Conservation (phyloP, 2,888 invertebrate genomes). For the Diplazon laetatorius region DNA sequence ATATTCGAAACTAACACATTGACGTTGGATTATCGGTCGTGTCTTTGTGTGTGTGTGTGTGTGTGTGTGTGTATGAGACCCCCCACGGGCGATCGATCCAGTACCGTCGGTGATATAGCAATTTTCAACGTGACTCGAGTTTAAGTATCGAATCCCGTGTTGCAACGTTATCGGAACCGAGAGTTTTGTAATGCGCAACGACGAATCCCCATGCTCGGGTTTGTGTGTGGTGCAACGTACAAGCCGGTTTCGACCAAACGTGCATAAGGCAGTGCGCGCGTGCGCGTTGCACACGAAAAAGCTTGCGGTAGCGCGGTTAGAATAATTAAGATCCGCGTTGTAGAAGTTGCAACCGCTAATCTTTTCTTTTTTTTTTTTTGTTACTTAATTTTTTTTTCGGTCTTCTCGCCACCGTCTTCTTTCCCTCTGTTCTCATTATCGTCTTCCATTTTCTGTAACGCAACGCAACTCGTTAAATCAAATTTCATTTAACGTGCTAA, state of each 20-base stretch:
- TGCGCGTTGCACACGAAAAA: no score
- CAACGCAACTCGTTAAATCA: constrained; percentile 33
- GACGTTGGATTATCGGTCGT: no score
- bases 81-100: not conserved
- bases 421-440: constrained; percentile 35
- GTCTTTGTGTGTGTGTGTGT: no score
- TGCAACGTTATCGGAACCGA: constrained; percentile 33
- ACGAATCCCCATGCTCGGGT: not conserved
- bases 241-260: constrained; percentile 28
- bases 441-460: constrained; percentile 42
- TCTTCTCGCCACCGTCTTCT: not conserved
- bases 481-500: not conserved
- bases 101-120: not conserved
- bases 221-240: constrained; percentile 47
- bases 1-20: no score
- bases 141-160: constrained; percentile 30
- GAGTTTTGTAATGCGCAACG: constrained; percentile 41
- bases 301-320: constrained; percentile 34
- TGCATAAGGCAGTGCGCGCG: not conserved
- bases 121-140: constrained; percentile 58
- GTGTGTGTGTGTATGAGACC: no score
- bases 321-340: constrained; percentile 53
- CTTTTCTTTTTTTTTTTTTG: no score
- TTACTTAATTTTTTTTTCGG: constrained; percentile 26
- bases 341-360: constrained; percentile 46